Conservation (phyloP, 2,797 vertebrate genomes). For the Otolemur crassicaudatus region DNA sequence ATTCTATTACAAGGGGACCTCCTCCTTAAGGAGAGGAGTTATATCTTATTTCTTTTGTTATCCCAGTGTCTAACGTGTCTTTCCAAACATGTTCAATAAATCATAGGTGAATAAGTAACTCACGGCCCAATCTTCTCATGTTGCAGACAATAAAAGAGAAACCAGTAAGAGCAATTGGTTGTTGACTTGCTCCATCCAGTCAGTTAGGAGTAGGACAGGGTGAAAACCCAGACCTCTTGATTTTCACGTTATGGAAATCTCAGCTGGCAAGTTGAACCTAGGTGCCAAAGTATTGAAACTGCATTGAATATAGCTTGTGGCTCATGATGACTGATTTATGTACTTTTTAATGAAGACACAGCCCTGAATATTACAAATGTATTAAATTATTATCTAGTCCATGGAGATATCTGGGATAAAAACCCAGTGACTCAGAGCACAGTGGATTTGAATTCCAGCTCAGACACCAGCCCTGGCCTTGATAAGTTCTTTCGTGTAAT, state of each 20-base stretch:
- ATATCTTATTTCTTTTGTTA: neutral
- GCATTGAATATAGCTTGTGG: slow-evolving; percentile 6
- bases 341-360: slow-evolving; percentile 26
- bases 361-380: slow-evolving; percentile 28
- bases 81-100: slow-evolving; percentile 24
- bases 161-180: neutral
- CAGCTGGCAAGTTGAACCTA: neutral
- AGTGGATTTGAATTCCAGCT: neutral
- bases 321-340: slow-evolving; percentile 16
- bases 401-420: neutral
- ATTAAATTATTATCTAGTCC: slow-evolving; percentile 52
- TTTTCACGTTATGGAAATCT: slow-evolving; percentile 31
- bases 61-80: neutral
- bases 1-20: neutral
- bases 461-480: slow-evolving; percentile 16
- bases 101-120: slow-evolving; percentile 17
- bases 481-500: neutral
- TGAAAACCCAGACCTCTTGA: neutral
- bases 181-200: neutral
- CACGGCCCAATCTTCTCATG: neutral
- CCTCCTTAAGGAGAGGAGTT: neutral
- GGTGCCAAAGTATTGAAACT: slow-evolving; percentile 6
- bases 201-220: neutral
- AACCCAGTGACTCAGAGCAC: neutral
- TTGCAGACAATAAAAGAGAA: neutral